Conservation (phyloP, 1,140 invertebrate genomes). For the Pseudomyrmex pallidus region DNA sequence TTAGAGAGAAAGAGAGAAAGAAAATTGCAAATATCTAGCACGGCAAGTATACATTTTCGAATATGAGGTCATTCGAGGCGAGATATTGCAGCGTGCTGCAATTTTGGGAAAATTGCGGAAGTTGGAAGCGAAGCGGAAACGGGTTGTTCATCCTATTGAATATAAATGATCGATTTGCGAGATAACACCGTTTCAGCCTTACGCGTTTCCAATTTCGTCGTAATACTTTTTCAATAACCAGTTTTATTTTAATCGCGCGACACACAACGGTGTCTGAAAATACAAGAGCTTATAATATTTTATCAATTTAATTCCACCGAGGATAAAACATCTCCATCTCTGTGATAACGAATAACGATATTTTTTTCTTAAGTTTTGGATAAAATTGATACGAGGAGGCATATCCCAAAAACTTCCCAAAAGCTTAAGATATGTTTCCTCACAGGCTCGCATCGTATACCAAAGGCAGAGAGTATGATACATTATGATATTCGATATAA, state of each 20-base stretch:
- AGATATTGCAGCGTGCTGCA: neutral
- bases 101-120: conserved; percentile 24
- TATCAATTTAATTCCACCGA: neutral
- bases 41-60: no score
- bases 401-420: neutral
- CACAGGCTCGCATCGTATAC: neutral
- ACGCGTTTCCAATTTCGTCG: neutral
- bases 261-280: no score
- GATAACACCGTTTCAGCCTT: neutral
- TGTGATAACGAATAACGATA: conserved; percentile 19
- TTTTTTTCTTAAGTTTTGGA: neutral
- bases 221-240: neutral
- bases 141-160: neutral
- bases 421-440: conserved; percentile 22
- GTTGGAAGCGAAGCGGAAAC: neutral
- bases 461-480: conserved; percentile 60
- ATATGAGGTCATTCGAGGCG: conserved; percentile 39
- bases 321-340: neutral
- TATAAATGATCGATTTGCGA: neutral
- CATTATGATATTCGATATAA: conserved; percentile 69
- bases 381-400: conserved; percentile 7
- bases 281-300: neutral
- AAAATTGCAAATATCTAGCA: no score
- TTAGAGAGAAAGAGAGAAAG: no score
- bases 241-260: neutral